Base-by-base conservation (phyloP, 2,888 invertebrate species). In the Papilio gigon region DNA sequence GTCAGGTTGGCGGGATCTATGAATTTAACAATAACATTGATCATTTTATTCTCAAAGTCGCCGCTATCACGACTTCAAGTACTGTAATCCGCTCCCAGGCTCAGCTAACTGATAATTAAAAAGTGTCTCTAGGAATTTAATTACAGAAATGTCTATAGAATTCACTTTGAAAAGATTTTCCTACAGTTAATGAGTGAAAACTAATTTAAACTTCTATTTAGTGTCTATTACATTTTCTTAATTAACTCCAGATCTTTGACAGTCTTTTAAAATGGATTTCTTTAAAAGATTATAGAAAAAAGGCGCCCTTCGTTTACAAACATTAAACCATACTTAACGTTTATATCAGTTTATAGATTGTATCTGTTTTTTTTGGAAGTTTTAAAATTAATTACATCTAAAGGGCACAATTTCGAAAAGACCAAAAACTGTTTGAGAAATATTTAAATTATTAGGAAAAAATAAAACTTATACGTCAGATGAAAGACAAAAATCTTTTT, bases 111-210 rank as follows among this genome's bases (percentile, higher is more conserved):
- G 61, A 42, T 61, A 61, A 61, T 61, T 61, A 61, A 61, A 61
- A 61, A 61, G 61, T 61, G 61, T 44, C 42, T 61, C 42, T 40
- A 40, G 17, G 61, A 61, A 61, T 61, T 61, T 61, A 61, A 61
- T 61, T 61, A 61, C 12, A 61, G 61, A 61, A 61, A 61, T 30
- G 61, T 61, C 61, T 40, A 61, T 42, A 42, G 61, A 61, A 42
- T 61, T 61, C 30, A 61, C 27, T 61, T 42, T 40, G 61, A 61
- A 61, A 44, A 61, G 61, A 61, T 61, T 61, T 61, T 61, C 61
- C 44, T 30, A 61, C 61, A 61, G 42, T 61, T 61, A 44, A 61
- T 61, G 61, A 61, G 61, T 27, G 40, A 40, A 61, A 61, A 42
- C 61, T 27, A 61, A 40, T 61, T 61, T 42, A 40, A 61, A 61